Evolutionary conservation across 1,140 invertebrate species (phyloP), one percentile per base, ranked within the genome.

Genomic region (Samia ricini): DNA sequence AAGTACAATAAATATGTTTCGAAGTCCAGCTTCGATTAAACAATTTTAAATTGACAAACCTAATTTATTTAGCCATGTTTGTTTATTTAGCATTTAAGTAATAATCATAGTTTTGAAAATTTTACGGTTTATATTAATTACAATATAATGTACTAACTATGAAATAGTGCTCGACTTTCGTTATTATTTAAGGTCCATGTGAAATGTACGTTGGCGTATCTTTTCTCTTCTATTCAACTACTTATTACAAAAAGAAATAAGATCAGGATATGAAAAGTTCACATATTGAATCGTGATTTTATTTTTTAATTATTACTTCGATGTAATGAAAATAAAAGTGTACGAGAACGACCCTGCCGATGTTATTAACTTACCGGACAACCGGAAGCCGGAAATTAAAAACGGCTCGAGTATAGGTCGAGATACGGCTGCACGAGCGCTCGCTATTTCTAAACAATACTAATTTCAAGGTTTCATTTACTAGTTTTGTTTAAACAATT

Each of bases 11-110:
- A 68, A 56, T 60, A 51, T 52, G 61, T 58, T 26, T 60, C 60
- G 60, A 67, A 72, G 67, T 57, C 71, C 68, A 67, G 68, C 67
- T 73, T 68, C 62, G 61, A 65, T 29, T 54, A 10, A 42, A 15
- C 33, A 12, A 15, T 42, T 42, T 1, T 15, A 4, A 42, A 42
- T 10, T 15, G 1, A 15, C 33, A 42, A 42, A 15, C 33, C 15
- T 15, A 42, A 42, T 42, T 42, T 42, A 10, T 42, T 42, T 42
- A 15, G n/a, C 12, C 33, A 42, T 12, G 5, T 36, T 8, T 42
- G 8, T 42, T 42, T 15, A 15, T 42, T 12, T 42, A 15, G n/a
- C 8, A 42, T 42, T 42, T 42, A 42, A 10, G 10, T 42, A 42
- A 42, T 42, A 42, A 12, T 2, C 2, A 36, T 36, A 36, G 12